Conservation (phyloP, 92 coral and sea anemone species). For the Palythoa grandis region DNA sequence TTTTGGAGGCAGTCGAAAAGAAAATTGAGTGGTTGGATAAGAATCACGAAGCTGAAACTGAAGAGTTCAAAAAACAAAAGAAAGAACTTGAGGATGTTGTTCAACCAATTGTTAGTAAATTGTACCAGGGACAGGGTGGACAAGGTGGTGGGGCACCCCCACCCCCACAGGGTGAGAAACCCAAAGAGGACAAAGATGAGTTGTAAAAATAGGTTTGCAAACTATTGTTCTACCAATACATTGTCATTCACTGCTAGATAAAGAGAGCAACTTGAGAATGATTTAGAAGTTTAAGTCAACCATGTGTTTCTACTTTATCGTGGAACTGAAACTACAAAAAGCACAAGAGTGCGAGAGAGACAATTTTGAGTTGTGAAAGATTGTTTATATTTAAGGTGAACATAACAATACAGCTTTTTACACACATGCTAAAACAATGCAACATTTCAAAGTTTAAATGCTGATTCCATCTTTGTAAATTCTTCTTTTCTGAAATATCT, state of each 20-base stretch:
- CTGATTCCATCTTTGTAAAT: constrained; percentile 30
- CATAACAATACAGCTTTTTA: constrained; percentile 6
- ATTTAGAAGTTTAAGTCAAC: neutral
- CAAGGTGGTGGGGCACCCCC: constrained; percentile 66
- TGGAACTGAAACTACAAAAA: neutral
- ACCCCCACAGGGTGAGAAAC: constrained; percentile 90
- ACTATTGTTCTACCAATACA: constrained; percentile 9
- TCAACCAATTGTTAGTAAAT: constrained; percentile 97
- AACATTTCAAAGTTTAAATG: constrained; percentile 5
- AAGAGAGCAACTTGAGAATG: constrained; percentile 10
- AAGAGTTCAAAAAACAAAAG: constrained; percentile 92
- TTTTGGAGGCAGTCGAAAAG: constrained; percentile 87
- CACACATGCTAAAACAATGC: constrained; percentile 7
- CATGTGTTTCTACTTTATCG: constrained; percentile 24
- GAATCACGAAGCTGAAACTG: constrained; percentile 86
- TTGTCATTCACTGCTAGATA: constrained; percentile 16
- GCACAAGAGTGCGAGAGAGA: constrained; percentile 13
- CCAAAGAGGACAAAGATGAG: constrained; percentile 96
- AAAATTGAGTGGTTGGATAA: constrained; percentile 95
- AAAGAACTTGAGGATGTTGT: constrained; percentile 95
- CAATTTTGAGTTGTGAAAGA: neutral
- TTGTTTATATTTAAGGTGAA: constrained; percentile 35
- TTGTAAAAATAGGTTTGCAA: constrained; percentile 57
- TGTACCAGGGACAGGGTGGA: constrained; percentile 98
- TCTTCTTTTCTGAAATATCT: constrained; percentile 28